These are phyloP conservation scores for Eumacrocentrus americanus DNA, from an alignment of 2,888 invertebrate genomes.

Conservation along the genomic window DNA sequence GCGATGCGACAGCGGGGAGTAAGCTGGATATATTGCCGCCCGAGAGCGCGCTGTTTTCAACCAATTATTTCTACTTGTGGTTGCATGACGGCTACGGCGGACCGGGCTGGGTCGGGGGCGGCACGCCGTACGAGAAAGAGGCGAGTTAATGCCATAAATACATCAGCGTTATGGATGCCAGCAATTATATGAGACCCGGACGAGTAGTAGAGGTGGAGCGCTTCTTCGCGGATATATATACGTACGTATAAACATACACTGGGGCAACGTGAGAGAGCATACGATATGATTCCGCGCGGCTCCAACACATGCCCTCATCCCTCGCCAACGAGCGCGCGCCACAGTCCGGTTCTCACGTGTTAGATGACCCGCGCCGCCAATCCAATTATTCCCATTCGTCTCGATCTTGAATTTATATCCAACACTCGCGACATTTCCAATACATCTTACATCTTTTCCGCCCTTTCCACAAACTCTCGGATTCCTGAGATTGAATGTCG, in stretches of 20 bases:
- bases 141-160: slow-evolving; percentile 62
- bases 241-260: slow-evolving; percentile 12
- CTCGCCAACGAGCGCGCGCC: slow-evolving; percentile 31
- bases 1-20: slow-evolving; percentile 60
- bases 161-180: slow-evolving; percentile 62
- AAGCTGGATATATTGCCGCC: slow-evolving; percentile 60
- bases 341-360: slow-evolving; percentile 54
- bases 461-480: neutral
- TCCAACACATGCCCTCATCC: slow-evolving; percentile 44
- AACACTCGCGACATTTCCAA: neutral
- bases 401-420: slow-evolving; percentile 17
- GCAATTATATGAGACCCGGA: slow-evolving; percentile 59
- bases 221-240: slow-evolving; percentile 26
- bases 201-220: slow-evolving; percentile 54
- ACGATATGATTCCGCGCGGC: slow-evolving; percentile 55
- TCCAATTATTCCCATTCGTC: slow-evolving; percentile 49
- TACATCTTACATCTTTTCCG: neutral
- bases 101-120: slow-evolving; percentile 60
- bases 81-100: slow-evolving; percentile 67
- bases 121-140: slow-evolving; percentile 54
- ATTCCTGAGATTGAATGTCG: neutral
- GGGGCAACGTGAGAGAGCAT: slow-evolving; percentile 20
- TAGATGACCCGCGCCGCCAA: slow-evolving; percentile 45
- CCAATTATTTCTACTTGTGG: slow-evolving; percentile 62
- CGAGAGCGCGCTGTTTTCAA: slow-evolving; percentile 59